These are phyloP conservation scores for fruit fly (Drosophila melanogaster) DNA, from an alignment of 1,140 invertebrate genomes.

Conservation along the genomic window DNA sequence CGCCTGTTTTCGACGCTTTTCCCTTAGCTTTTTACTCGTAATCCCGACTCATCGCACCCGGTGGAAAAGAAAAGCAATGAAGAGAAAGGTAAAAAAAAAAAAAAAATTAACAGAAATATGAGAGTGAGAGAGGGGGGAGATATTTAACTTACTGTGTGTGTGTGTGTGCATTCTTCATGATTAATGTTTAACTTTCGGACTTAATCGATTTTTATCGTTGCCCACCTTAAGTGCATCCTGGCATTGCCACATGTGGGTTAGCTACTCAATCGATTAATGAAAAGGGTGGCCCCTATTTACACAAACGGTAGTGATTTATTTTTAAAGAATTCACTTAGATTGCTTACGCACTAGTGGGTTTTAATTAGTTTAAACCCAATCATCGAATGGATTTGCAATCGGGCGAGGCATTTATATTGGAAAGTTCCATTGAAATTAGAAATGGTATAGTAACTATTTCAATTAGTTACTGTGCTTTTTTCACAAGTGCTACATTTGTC, in stretches of 20 bases:
- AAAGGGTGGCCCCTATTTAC: not conserved
- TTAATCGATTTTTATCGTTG: slow-evolving; percentile 31
- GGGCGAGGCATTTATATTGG: no score
- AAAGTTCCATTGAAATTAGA: no score
- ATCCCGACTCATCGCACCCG: slow-evolving; percentile 18
- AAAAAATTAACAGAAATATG: not conserved
- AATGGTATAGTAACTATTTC: no score
- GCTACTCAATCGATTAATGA: slow-evolving; percentile 4
- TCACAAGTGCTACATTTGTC: no score
- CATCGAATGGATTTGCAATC: no score
- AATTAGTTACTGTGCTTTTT: no score
- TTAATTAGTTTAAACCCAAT: no score
- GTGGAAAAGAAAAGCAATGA: not conserved
- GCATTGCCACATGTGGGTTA: not conserved
- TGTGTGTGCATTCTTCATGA: slow-evolving; percentile 4
- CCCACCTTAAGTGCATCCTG: slow-evolving; percentile 4
- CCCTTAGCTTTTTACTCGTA: slow-evolving; percentile 5
- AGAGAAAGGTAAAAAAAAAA: not conserved
- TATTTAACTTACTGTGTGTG: slow-evolving; percentile 6
- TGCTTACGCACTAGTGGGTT: not conserved
- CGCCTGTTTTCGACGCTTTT: not conserved
- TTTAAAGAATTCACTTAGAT: not conserved
- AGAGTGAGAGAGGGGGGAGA: not conserved
- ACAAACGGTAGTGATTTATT: not conserved
- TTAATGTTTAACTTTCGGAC: slow-evolving; percentile 17